These are phyloP conservation scores for Halictus quadricinctus DNA, from an alignment of 2,888 invertebrate species.

Conservation along the genomic window DNA sequence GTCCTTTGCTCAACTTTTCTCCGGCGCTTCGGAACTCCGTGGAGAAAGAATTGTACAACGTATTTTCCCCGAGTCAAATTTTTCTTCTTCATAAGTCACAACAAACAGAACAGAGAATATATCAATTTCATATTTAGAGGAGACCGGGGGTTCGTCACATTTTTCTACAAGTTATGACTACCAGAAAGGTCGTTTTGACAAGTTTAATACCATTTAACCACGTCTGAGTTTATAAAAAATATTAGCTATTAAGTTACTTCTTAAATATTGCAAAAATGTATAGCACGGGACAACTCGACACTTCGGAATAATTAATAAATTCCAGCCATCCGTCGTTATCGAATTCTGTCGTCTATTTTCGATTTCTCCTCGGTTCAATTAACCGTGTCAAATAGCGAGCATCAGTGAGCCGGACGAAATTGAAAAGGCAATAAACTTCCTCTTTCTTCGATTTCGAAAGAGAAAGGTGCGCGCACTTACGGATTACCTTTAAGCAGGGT, in stretches of 20 bases:
- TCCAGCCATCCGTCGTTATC: not conserved
- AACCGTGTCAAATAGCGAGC: not conserved
- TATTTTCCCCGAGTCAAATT: not conserved
- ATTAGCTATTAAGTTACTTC: too few relatives aligned
- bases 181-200: too few relatives aligned
- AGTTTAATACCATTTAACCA: too few relatives aligned
- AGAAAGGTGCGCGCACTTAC: constrained; percentile 18
- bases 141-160: too few relatives aligned
- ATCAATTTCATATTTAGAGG: not conserved
- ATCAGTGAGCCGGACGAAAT: not conserved
- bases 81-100: not conserved
- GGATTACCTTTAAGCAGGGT: constrained; percentile 43
- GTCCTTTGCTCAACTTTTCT: constrained; percentile 44
- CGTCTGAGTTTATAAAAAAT: too few relatives aligned
- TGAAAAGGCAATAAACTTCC: constrained; percentile 31
- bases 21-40: constrained; percentile 5
- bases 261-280: too few relatives aligned
- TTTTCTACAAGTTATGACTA: too few relatives aligned
- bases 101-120: too few relatives aligned
- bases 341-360: not conserved
- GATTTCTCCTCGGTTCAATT: constrained; percentile 8
- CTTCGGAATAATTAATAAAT: not conserved
- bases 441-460: not conserved
- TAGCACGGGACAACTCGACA: too few relatives aligned
- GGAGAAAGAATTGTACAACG: constrained; percentile 11